phyloP scores from a whole-genome alignment of 2,888 invertebrate species.

The Fabriciana adippe region DNA sequence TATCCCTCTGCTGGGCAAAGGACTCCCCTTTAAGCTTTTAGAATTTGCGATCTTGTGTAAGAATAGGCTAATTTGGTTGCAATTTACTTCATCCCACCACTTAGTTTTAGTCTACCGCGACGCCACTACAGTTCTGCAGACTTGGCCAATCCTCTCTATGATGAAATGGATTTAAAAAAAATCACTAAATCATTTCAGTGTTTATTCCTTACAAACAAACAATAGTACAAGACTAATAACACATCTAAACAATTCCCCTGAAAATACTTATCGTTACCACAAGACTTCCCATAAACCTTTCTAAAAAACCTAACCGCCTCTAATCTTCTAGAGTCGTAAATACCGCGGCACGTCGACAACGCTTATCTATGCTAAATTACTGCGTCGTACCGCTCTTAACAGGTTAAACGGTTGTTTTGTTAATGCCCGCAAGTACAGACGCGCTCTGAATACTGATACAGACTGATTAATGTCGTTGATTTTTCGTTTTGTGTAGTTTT shows the following conservation, averaged over 20 bases:
- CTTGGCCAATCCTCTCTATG: too few species aligned
- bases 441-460: conserved; percentile 47
- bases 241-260: conserved; percentile 4
- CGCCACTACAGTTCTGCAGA: too few species aligned
- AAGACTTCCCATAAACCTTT: conserved; percentile 23
- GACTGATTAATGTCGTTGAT: conserved; percentile 41
- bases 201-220: too few species aligned
- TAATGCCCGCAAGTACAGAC: conserved; percentile 45
- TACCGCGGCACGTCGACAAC: conserved; percentile 46
- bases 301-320: conserved; percentile 36
- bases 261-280: conserved; percentile 1
- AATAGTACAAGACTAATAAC: neutral
- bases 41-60: too few species aligned
- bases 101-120: too few species aligned
- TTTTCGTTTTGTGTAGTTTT: conserved; percentile 18
- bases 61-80: too few species aligned
- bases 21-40: too few species aligned
- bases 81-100: too few species aligned
- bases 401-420: conserved; percentile 51
- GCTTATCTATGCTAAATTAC: conserved; percentile 63
- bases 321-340: conserved; percentile 54
- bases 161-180: too few species aligned
- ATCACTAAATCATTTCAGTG: too few species aligned
- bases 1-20: too few species aligned
- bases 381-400: conserved; percentile 51